A percentile compares a stretch with the other conserved stretches of the same genome.
Evolutionary conservation across 2,797 vertebrate genomes (phyloP).

Genomic region (Morus bassanus): DNA sequence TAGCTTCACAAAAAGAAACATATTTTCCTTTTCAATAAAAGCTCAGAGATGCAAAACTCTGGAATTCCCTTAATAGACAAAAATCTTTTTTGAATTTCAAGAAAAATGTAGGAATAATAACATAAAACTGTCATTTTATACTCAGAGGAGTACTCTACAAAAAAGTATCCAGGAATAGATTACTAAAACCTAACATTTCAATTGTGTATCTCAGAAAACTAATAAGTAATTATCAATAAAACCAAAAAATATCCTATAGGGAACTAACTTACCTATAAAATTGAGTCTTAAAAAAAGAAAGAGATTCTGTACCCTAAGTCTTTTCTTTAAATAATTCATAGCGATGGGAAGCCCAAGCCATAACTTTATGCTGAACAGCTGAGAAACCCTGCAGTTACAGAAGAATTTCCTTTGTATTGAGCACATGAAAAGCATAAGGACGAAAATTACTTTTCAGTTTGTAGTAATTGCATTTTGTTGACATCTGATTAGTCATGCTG

Average conservation of each 20-base stretch:
- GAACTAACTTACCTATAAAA: background rate
- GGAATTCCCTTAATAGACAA: background rate
- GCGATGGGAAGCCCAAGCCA: background rate
- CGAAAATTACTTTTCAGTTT: constrained; percentile 39
- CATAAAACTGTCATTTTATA: background rate
- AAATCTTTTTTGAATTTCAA: background rate
- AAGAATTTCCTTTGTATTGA: background rate
- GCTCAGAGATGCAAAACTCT: rapidly evolving
- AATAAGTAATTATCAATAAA: background rate
- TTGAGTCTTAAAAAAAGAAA: background rate
- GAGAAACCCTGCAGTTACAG: background rate
- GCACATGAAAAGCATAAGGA: constrained; percentile 46
- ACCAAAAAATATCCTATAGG: background rate
- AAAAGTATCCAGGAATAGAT: background rate
- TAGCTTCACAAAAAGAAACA: background rate
- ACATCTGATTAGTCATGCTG: constrained; percentile 46
- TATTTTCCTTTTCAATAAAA: background rate
- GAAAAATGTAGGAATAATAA: background rate
- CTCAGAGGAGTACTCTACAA: background rate
- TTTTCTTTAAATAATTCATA: background rate
- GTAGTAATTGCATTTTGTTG: constrained; percentile 55
- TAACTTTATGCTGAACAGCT: background rate
- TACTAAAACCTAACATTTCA: background rate
- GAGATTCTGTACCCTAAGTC: background rate
- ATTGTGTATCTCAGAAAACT: background rate